A percentile compares a stretch with the other conserved stretches of the same genome.
Conservation (phyloP, 1,140 invertebrate species). For the Oreohelix idahoensis region DNA sequence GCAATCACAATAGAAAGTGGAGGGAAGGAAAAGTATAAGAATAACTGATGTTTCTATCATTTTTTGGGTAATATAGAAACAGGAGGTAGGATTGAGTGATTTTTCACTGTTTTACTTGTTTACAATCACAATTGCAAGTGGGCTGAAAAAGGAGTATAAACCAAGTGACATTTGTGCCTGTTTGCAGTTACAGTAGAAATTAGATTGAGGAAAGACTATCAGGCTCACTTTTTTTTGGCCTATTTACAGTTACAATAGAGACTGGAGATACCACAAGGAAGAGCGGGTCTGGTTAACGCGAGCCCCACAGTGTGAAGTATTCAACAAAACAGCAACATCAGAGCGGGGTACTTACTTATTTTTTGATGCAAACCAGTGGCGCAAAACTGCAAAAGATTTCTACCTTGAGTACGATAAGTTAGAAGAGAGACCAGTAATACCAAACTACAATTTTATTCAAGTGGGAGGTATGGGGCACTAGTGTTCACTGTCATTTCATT, state of each 20-base stretch:
- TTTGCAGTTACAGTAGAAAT: too few species aligned
- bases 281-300: conserved; percentile 99
- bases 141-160: too few species aligned
- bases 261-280: conserved; percentile 99
- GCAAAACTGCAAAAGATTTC: conserved; percentile 95
- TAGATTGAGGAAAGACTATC: too few species aligned
- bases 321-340: conserved; percentile 94
- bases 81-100: too few species aligned
- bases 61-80: too few species aligned
- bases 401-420: conserved; percentile 97
- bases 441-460: conserved; percentile 32
- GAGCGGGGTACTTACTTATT: conserved; percentile 99
- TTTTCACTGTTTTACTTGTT: too few species aligned
- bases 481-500: background rate
- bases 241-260: conserved; percentile 87
- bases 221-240: background rate
- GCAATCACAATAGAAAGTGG: conserved; percentile 95
- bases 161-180: too few species aligned
- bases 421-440: conserved; percentile 84
- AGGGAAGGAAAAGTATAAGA: too few species aligned
- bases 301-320: conserved; percentile 90
- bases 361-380: conserved; percentile 96
- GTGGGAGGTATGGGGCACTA: conserved; percentile 6
- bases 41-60: too few species aligned
- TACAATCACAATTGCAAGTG: too few species aligned